Conservation (phyloP, 2,888 invertebrate species). For the Scrobipalpa atriplicella region DNA sequence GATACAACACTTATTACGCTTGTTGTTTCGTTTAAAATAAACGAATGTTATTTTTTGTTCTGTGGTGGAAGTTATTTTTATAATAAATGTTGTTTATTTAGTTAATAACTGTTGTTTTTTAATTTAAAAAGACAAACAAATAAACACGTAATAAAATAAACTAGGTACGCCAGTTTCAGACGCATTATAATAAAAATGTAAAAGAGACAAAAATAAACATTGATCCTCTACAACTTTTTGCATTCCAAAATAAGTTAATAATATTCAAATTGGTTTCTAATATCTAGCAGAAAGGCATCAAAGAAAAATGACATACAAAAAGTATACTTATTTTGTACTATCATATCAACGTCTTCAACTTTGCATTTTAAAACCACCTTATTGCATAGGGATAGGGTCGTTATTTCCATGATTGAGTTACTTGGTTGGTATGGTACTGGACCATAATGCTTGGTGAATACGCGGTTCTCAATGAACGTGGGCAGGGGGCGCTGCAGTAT, state of each 20-base stretch:
- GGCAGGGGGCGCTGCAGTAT: too few relatives aligned
- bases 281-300: background rate
- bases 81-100: too few relatives aligned
- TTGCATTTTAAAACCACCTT: background rate
- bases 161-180: too few relatives aligned
- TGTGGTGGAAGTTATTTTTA: too few relatives aligned
- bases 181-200: too few relatives aligned
- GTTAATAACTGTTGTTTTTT: too few relatives aligned
- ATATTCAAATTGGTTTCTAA: background rate
- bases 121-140: too few relatives aligned
- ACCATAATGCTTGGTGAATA: background rate
- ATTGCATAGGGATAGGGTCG: slow-evolving; percentile 1
- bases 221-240: background rate
- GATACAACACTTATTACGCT: too few relatives aligned
- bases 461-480: background rate
- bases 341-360: background rate
- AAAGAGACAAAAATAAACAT: too few relatives aligned
- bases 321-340: background rate
- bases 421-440: background rate
- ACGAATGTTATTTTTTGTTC: too few relatives aligned
- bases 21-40: too few relatives aligned
- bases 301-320: background rate
- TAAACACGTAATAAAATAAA: too few relatives aligned
- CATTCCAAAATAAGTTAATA: background rate
- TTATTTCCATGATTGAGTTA: background rate